Evolutionary conservation across 2,113 vertebrate genomes (phyloP).

Genomic region (Pelodiscus sinensis): DNA sequence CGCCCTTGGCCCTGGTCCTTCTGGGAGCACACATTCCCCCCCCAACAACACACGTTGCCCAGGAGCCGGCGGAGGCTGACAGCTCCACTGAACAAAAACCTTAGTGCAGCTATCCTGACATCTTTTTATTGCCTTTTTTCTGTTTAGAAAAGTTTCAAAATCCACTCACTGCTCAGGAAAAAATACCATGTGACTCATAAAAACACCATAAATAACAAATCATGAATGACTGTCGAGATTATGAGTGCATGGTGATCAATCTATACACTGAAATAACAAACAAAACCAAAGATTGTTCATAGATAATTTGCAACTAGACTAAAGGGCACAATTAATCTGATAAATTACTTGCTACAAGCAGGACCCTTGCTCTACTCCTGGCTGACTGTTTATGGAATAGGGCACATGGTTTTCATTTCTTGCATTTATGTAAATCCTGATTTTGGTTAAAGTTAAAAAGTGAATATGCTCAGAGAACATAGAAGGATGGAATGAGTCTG

Average conservation of each 20-base stretch:
- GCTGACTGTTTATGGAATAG: background rate
- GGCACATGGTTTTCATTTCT: background rate
- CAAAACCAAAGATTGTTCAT: background rate
- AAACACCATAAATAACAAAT: background rate
- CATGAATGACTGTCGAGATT: background rate
- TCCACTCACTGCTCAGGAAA: background rate
- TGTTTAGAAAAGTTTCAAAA: background rate
- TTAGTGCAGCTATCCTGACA: background rate
- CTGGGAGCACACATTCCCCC: no score
- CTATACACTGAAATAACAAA: background rate
- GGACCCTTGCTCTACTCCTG: background rate
- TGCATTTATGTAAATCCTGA: background rate
- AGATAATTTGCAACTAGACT: background rate
- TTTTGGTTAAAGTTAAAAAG: background rate
- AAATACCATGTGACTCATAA: background rate
- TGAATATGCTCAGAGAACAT: background rate
- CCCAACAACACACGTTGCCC: no score
- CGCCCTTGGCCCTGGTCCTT: no score
- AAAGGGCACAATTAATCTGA: background rate
- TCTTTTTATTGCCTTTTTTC: fast-evolving
- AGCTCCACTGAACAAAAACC: no score
- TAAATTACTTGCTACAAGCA: background rate
- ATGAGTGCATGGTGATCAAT: background rate
- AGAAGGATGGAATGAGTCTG: background rate
- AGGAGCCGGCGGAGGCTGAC: no score